Evolutionary conservation across 2,888 invertebrate genomes (phyloP).

Genomic region (Poecilobothrus nobilitatus): DNA sequence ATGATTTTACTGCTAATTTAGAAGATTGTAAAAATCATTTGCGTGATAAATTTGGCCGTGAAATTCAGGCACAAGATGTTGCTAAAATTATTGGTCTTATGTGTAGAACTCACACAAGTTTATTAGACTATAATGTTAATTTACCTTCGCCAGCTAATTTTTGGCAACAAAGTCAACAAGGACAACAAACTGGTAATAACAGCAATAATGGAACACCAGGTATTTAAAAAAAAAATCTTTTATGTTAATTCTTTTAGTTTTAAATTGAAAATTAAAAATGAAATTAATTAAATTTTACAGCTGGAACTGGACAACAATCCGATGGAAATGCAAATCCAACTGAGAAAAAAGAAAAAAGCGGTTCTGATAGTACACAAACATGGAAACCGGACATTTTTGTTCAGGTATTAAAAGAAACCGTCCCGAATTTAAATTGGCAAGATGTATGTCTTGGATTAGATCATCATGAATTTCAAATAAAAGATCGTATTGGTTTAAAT

Average conservation of each 20-base stretch:
- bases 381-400: slow-evolving; percentile 95
- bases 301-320: background rate
- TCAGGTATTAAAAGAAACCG: slow-evolving; percentile 81
- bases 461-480: slow-evolving; percentile 79
- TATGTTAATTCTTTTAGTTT: background rate
- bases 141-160: slow-evolving; percentile 59
- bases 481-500: slow-evolving; percentile 76
- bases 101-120: slow-evolving; percentile 64
- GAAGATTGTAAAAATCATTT: slow-evolving; percentile 84
- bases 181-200: slow-evolving; percentile 17
- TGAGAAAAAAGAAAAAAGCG: slow-evolving; percentile 47
- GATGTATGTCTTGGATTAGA: slow-evolving; percentile 88
- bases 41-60: slow-evolving; percentile 70
- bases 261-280: too few relatives aligned
- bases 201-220: background rate
- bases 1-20: slow-evolving; percentile 73
- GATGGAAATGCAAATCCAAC: slow-evolving; percentile 43
- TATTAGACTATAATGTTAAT: slow-evolving; percentile 61
- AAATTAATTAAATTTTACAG: slow-evolving; percentile 7
- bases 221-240: background rate
- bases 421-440: slow-evolving; percentile 81
- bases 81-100: slow-evolving; percentile 80
- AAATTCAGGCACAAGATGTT: slow-evolving; percentile 73
- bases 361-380: slow-evolving; percentile 47
- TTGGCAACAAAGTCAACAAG: slow-evolving; percentile 45